phyloP scores from a whole-genome alignment of 2,797 vertebrate genomes.

The Borostomias antarcticus region DNA sequence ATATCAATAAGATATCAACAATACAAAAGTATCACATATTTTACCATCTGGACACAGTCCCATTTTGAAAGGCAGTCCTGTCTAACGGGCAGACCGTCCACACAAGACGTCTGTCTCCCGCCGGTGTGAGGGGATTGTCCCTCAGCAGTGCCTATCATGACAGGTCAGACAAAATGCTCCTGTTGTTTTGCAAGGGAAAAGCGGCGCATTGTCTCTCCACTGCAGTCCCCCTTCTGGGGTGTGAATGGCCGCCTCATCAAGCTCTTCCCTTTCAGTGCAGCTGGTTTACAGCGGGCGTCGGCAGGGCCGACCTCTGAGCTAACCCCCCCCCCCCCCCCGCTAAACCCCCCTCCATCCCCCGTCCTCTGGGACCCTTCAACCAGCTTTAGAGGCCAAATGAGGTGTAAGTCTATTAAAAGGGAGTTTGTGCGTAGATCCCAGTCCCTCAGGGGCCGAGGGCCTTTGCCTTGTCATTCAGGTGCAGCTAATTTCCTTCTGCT shows the following conservation, averaged over 20 bases:
- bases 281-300: constrained; percentile 78
- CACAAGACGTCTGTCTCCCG: constrained; percentile 43
- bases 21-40: neutral
- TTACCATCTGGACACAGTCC: neutral
- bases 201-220: constrained; percentile 73
- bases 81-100: constrained; percentile 15
- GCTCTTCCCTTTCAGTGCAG: constrained; percentile 79
- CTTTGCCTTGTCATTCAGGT: constrained; percentile 83
- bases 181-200: constrained; percentile 67
- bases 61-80: neutral
- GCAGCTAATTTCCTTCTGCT: constrained; percentile 80
- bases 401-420: constrained; percentile 90
- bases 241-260: constrained; percentile 83
- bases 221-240: constrained; percentile 81
- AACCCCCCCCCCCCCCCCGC: constrained; percentile 34
- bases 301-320: constrained; percentile 68
- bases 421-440: constrained; percentile 83
- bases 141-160: constrained; percentile 67
- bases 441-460: constrained; percentile 75
- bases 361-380: constrained; percentile 80
- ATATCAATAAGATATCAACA: neutral
- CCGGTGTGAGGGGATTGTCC: constrained; percentile 21
- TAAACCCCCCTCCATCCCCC: neutral
- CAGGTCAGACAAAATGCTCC: constrained; percentile 75
- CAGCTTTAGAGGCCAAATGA: constrained; percentile 89